Evolutionary conservation across 2,113 vertebrate genomes (phyloP), one percentile per base, ranked within the genome.

Genomic region (Ophiodon elongatus): DNA sequence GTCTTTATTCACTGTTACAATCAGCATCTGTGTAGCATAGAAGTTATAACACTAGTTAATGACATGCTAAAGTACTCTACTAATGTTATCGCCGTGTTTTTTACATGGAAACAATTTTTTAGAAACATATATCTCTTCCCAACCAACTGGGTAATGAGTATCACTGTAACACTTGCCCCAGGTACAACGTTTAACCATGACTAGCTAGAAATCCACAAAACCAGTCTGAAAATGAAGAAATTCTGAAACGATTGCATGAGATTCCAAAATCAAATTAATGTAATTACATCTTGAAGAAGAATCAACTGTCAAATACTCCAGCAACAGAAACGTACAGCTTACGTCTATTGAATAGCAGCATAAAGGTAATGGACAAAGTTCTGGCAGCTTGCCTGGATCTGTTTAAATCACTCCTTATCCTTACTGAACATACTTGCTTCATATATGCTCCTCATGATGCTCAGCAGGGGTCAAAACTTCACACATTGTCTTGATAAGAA

Each of bases 321-420:
- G 25, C 39, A 59, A 52, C 10, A 23, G 60, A 33, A 19, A 78
- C 9, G 43, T 14, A 57, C 10, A 57, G 56, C 52, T n/a, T 29
- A 11, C 13, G 54, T 67, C 27, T 75, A 23, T 21, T 67, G n/a
- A 41, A 66, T 23, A 25, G 37, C 10, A 8, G 50, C 75, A 67
- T 33, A 68, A 77, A 43, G 5, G 37, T 45, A 35, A 78, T 27
- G 21, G 23, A 33, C 15, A 50, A 37, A 1, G 4, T 37, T 37
- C n/a, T 35, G 54, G 76, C 65, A 69, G 54, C 25, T 64, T 31
- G 56, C 37, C 80, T 57, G 27, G 19, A 56, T 50, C 37, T 50
- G 47, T 70, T 66, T 13, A 73, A 4, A 33, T 39, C n/a, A 57
- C 29, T 57, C n/a, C 25, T 41, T 14, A 25, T 59, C 50, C 17